Base-by-base conservation (phyloP, 1,140 invertebrate genomes). In the Drosophila lini region DNA sequence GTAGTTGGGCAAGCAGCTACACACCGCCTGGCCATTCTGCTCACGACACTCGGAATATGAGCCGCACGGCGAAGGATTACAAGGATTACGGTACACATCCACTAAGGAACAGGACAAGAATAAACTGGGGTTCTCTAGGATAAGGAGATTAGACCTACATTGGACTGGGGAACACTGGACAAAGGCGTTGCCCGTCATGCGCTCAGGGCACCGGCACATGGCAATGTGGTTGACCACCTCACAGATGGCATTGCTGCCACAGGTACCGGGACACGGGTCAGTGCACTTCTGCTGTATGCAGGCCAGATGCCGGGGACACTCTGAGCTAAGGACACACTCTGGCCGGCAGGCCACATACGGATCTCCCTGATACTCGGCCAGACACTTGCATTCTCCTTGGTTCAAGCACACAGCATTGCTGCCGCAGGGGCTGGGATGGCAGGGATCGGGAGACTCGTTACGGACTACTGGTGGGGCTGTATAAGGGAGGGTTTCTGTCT, bases 271-370 rank as follows among this genome's bases (percentile, higher is more conserved):
- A 84, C 96, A 97, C 28, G 96, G 96, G 93, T 97, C 95, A 3
- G 94, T 92, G 89, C 96, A 97, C 89, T 95, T 96, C 69, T 95
- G 95, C 50, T 94, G 94, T 53, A 95, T 94, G 85, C 97, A 97
- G 5, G 96, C 95, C 86, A 94, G 95, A 45, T 94, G 93, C 48
- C 94, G 93, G 1, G 96, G 93, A 91, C 97, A 98, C 75, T 98
- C 97, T 2, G 96, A 94, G 91, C 96, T 97, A 77, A 96, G 94
- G 0, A 96, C 95, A 92, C 97, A 98, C 92, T 97, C 96, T 19
- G 97, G 97, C 77, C 96, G 92, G 91, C 97, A 97, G 8, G 94
- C 94, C 67, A 93, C 82, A 64, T 95, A 95, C 5, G 95, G 95
- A 91, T 95, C 94, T 13, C 95, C 95, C 57, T 94, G 93, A 83